Percentiles rank a stretch among this genome's conserved stretches.
Evolutionary conservation across 2,113 vertebrate genomes (phyloP).

Genomic region (Alligator sinensis): DNA sequence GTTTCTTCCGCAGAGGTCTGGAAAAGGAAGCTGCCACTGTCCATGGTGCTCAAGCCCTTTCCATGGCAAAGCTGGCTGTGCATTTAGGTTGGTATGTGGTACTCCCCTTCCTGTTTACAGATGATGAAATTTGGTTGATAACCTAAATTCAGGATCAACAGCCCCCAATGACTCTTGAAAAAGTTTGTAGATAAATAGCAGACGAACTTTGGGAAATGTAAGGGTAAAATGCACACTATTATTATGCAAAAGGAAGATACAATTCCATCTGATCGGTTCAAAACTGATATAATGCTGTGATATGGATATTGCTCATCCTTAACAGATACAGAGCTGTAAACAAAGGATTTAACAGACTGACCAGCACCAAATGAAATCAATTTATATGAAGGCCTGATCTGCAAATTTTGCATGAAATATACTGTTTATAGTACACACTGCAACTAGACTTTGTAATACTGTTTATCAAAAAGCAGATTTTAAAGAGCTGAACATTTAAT

Average conservation of each 20-base stretch:
- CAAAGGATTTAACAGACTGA: conserved; percentile 7
- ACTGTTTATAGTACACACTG: neutral
- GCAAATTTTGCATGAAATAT: neutral
- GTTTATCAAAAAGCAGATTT: neutral
- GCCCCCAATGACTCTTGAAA: neutral
- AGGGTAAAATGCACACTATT: neutral
- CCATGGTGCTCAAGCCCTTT: neutral
- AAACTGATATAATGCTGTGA: neutral
- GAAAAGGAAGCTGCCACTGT: neutral
- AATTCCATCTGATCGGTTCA: neutral
- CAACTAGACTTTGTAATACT: neutral
- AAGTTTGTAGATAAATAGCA: neutral
- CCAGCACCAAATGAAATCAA: neutral
- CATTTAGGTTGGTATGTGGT: neutral
- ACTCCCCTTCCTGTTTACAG: neutral
- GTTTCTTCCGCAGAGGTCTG: neutral
- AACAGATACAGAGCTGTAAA: neutral
- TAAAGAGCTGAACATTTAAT: neutral
- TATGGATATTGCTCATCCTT: neutral
- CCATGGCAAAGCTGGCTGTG: neutral
- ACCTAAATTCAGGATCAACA: neutral
- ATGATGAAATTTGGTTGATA: neutral
- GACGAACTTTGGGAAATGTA: neutral
- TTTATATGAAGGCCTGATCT: neutral
- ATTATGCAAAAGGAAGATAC: neutral